Conservation (phyloP, 2,113 vertebrate species). For the Xiphias gladius region DNA sequence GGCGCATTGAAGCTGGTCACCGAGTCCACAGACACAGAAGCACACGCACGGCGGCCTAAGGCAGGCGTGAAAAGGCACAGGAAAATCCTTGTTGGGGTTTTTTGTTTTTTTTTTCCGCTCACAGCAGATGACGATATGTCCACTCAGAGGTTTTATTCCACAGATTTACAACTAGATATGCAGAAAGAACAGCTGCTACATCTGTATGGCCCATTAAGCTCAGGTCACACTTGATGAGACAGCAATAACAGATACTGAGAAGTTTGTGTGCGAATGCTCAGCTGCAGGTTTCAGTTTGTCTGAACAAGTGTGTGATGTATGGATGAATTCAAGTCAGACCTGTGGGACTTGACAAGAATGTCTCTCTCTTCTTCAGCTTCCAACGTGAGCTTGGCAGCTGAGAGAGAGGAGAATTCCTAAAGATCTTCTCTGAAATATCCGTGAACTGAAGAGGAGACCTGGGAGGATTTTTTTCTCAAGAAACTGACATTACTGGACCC, state of each 20-base stretch:
- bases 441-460: constrained; percentile 10
- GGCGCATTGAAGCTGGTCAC: constrained; percentile 27
- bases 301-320: constrained; percentile 43
- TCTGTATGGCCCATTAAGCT: constrained; percentile 26
- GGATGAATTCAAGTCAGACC: constrained; percentile 54
- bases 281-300: constrained; percentile 29
- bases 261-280: constrained; percentile 33
- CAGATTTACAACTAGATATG: constrained; percentile 31
- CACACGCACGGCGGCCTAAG: constrained; percentile 33
- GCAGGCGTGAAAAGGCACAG: constrained; percentile 30
- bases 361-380: constrained; percentile 75
- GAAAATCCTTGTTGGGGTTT: constrained; percentile 12
- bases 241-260: constrained; percentile 21
- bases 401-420: constrained; percentile 43
- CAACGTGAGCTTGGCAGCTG: constrained; percentile 50
- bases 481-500: constrained; percentile 18
- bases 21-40: constrained; percentile 23
- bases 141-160: constrained; percentile 41
- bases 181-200: constrained; percentile 12
- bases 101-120: constrained; percentile 21
- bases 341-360: constrained; percentile 72
- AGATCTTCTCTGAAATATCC: constrained; percentile 32
- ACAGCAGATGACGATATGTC: constrained; percentile 49
- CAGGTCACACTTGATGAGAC: constrained; percentile 33
- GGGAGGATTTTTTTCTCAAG: background rate